Conservation (phyloP, 2,797 vertebrate species). For the Sebastes diploproa region DNA sequence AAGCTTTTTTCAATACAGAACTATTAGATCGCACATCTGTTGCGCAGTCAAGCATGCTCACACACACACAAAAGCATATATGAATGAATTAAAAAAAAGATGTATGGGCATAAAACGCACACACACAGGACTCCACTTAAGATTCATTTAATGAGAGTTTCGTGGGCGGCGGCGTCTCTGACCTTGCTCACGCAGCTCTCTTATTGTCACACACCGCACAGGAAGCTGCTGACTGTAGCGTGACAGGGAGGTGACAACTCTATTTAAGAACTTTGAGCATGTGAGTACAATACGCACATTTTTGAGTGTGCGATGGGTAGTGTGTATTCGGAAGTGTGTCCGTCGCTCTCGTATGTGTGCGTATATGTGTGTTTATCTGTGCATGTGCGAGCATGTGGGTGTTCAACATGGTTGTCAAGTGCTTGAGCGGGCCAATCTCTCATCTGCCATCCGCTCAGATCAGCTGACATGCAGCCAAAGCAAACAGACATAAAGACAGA, state of each 20-base stretch:
- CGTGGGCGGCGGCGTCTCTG: slow-evolving; percentile 18
- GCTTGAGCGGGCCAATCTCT: slow-evolving; percentile 66
- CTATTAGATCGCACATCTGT: background rate
- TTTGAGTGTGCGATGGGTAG: background rate
- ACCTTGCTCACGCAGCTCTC: slow-evolving; percentile 40
- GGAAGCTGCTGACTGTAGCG: slow-evolving; percentile 28
- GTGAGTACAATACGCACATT: background rate
- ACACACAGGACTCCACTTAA: slow-evolving; percentile 37
- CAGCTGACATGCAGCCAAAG: slow-evolving; percentile 62
- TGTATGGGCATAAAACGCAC: background rate
- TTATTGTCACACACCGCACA: slow-evolving; percentile 59
- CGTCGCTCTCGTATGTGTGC: background rate
- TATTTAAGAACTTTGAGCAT: background rate
- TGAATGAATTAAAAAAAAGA: background rate
- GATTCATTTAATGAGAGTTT: slow-evolving; percentile 69
- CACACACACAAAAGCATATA: background rate
- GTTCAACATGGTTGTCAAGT: slow-evolving; percentile 71
- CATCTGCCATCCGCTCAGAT: slow-evolving; percentile 62
- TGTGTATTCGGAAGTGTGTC: background rate
- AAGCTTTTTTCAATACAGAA: too few species aligned
- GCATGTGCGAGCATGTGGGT: slow-evolving; percentile 15
- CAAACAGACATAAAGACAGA: slow-evolving; percentile 68
- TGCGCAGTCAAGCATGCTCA: background rate
- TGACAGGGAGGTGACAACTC: slow-evolving; percentile 56
- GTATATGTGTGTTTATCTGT: background rate